Percentiles rank a stretch among this genome's conserved stretches.
These are phyloP conservation scores for Erannis defoliaria DNA, from an alignment of 2,888 invertebrate genomes.

Conservation along the genomic window DNA sequence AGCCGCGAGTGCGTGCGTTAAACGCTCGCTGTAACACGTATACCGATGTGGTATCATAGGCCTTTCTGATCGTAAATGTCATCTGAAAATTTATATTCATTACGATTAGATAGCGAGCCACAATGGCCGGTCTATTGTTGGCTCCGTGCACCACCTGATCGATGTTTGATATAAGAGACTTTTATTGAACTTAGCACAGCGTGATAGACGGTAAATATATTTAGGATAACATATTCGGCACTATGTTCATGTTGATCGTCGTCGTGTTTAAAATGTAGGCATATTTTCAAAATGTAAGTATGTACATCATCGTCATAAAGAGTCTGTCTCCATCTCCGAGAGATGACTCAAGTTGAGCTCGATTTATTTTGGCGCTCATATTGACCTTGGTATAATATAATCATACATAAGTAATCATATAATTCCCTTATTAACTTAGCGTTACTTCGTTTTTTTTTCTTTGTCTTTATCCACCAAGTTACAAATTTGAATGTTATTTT, in stretches of 20 bases:
- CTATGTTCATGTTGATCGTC: background rate
- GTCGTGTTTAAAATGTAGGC: background rate
- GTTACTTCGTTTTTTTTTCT: too few relatives aligned
- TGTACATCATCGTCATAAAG: too few relatives aligned
- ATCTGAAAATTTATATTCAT: constrained; percentile 86
- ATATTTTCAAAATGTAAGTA: background rate
- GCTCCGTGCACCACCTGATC: constrained; percentile 75
- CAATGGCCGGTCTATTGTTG: constrained; percentile 80
- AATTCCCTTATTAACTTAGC: too few relatives aligned
- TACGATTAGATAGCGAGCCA: constrained; percentile 84
- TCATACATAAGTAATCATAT: too few relatives aligned
- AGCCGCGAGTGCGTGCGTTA: constrained; percentile 63
- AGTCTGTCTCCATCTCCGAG: too few relatives aligned
- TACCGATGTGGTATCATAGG: constrained; percentile 80
- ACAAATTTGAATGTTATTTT: too few relatives aligned
- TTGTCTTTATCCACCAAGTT: too few relatives aligned
- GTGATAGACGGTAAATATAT: constrained; percentile 55
- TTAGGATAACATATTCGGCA: background rate
- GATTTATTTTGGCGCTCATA: too few relatives aligned
- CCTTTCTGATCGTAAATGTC: constrained; percentile 84
- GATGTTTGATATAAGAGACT: constrained; percentile 79
- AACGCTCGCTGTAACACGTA: constrained; percentile 67
- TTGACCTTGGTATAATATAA: too few relatives aligned
- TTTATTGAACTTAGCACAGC: constrained; percentile 35
- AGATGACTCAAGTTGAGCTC: too few relatives aligned